Evolutionary conservation across 2,113 vertebrate species (phyloP), one percentile per base, ranked within the genome.

Genomic region (Gopherus evgoodei): DNA sequence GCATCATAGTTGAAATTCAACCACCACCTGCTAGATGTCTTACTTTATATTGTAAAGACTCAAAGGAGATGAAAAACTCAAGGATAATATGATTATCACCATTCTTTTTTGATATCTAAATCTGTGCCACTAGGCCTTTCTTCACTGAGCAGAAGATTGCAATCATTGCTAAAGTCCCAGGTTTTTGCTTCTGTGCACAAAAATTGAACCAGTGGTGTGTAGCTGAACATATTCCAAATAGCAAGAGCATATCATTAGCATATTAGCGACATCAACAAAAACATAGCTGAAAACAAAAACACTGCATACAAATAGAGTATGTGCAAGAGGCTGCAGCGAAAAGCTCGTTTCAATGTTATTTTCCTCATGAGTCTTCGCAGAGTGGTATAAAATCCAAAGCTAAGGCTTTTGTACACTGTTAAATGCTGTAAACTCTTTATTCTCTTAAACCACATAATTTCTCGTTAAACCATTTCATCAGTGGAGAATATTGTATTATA

Each of bases 1-100:
- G 83, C 13, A 59, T 27, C 8, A 87, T 90, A 96, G 95, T 81
- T 78, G 38, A 93, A 96, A 95, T 82, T 94, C 94, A 86, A 27
- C 81, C 2, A 38, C 92, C 65, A 89, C 91, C 96, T 97, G 96
- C 90, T 93, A 88, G 52, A 76, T 90, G 86, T 76, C 92, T 90
- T 80, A 89, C 84, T 97, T 85, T 78, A 29, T 88, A 81, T 92
- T 83, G 50, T 47, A 79, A 95, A 96, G 79, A 83, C 91, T 96
- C 96, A 86, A 59, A 97, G 96, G 96, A 93, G 89, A 95, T 87
- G 82, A 90, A 92, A 96, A 97, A 86, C 42, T 85, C 90, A 94
- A 88, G 92, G 91, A 97, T 97, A 98, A 97, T 97, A 91, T 97
- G 96, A 97, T 96, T 96, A 98, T 93, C 83, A 17, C 91, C 79